These are phyloP conservation scores for Oxycera nigricornis DNA, from an alignment of 2,888 invertebrate species.

Conservation along the genomic window DNA sequence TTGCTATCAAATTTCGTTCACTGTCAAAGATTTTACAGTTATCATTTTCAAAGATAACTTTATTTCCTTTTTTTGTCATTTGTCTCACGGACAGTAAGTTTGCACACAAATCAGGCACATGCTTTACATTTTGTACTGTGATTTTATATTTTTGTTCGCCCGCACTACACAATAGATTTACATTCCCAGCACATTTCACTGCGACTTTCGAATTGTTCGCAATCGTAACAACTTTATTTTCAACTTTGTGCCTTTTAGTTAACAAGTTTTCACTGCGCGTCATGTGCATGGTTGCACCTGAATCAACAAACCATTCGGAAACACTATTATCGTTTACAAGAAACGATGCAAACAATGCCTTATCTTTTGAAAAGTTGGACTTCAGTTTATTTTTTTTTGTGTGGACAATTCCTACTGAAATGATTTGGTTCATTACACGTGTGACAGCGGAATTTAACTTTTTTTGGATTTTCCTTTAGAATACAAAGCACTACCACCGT, in stretches of 20 bases:
- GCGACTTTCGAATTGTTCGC: not conserved
- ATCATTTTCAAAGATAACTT: slow-evolving; percentile 47
- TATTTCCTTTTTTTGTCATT: slow-evolving; percentile 46
- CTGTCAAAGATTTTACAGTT: slow-evolving; percentile 45
- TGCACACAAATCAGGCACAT: slow-evolving; percentile 41
- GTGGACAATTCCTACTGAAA: no score
- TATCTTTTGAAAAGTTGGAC: not conserved
- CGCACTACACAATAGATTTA: not conserved
- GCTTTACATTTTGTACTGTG: slow-evolving; percentile 40
- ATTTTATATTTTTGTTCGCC: slow-evolving; percentile 16
- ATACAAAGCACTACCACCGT: no score
- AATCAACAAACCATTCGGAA: not conserved
- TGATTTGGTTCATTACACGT: slow-evolving; percentile 41
- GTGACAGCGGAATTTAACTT: slow-evolving; percentile 25
- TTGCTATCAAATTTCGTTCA: slow-evolving; percentile 41
- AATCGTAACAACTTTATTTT: not conserved
- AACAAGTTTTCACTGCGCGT: not conserved
- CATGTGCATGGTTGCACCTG: not conserved
- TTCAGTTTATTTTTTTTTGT: slow-evolving; percentile 7
- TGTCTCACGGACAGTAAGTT: slow-evolving; percentile 46
- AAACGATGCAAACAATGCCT: not conserved
- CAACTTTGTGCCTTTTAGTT: not conserved
- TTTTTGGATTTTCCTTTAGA: slow-evolving; percentile 27
- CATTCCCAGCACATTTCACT: not conserved
- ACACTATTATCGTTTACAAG: not conserved